Evolutionary conservation across 2,888 invertebrate species (phyloP).

Genomic region (Eugnorisma glareosa): DNA sequence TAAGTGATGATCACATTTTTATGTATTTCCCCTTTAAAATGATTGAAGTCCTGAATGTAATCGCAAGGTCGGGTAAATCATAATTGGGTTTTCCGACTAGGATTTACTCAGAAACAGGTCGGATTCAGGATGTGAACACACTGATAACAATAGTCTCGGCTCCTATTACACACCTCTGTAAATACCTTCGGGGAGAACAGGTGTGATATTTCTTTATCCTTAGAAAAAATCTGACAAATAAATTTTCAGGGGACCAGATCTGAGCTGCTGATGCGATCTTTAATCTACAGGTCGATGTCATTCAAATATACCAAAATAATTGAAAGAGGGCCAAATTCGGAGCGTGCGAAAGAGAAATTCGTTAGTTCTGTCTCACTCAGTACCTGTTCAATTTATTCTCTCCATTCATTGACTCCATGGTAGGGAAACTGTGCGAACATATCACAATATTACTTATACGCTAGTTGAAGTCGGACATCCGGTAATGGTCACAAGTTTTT

Average conservation of each 20-base stretch:
- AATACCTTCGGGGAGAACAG: not conserved
- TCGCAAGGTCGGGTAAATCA: fast-evolving
- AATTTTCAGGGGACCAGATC: not conserved
- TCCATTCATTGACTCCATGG: constrained; percentile 89
- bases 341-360: constrained; percentile 78
- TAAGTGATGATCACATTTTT: not conserved
- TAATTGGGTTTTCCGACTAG: not conserved
- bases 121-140: not conserved
- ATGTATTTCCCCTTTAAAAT: not conserved
- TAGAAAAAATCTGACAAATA: not conserved
- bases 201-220: too few species aligned
- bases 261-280: not conserved
- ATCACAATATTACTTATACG: constrained; percentile 78
- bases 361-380: constrained; percentile 91
- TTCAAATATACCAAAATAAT: constrained; percentile 48
- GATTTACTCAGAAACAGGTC: not conserved
- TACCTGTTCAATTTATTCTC: constrained; percentile 91
- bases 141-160: not conserved
- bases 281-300: not conserved
- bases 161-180: not conserved
- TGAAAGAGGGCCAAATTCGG: constrained; percentile 77
- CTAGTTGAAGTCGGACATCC: constrained; percentile 56
- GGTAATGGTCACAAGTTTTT: constrained; percentile 43
- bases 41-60: too few species aligned
- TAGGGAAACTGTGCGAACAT: constrained; percentile 90